A percentile compares a stretch with the other conserved stretches of the same genome.
Evolutionary conservation across 2,113 vertebrate genomes (phyloP).

Genomic region (Oryctolagus cuniculus): mOryCun1.1 NC_091434.1:85721001-85721500

Average conservation of each 20-base stretch:
- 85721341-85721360: neutral
- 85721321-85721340: neutral
- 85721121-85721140: neutral
- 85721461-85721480: too few relatives aligned
- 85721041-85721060: neutral
- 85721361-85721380: neutral
- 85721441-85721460: too few relatives aligned
- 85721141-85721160: neutral
- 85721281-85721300: neutral
- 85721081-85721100: neutral
- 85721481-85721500: too few relatives aligned
- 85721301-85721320: neutral
- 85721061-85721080: neutral
- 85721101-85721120: neutral
- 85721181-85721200: neutral
- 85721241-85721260: slow-evolving; percentile 11
- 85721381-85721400: neutral
- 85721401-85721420: neutral
- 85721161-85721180: neutral
- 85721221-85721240: neutral
- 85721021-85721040: neutral
- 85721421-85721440: too few relatives aligned
- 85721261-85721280: neutral
- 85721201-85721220: neutral
- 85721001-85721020: neutral